phyloP scores from a whole-genome alignment of 2,888 invertebrate species.

The Pseudococcus jackbeardsleyi region DNA sequence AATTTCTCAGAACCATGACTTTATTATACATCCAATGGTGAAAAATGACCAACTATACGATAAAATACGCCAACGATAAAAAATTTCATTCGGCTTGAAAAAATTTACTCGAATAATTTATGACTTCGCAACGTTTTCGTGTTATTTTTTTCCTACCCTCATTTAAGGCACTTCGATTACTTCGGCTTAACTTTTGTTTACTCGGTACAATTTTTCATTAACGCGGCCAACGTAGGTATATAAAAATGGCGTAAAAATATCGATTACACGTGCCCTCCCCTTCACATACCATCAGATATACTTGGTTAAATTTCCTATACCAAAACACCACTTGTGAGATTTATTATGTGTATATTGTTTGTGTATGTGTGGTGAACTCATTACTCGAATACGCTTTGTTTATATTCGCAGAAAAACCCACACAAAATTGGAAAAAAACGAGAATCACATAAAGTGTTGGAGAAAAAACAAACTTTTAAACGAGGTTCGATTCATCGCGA shows the following conservation, averaged over 20 bases:
- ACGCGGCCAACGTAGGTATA: neutral
- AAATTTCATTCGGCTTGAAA: neutral
- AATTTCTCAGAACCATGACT: neutral
- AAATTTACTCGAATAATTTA: neutral
- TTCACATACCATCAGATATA: neutral
- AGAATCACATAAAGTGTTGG: too few relatives aligned
- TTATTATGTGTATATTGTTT: too few relatives aligned
- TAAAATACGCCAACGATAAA: neutral
- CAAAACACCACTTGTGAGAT: too few relatives aligned
- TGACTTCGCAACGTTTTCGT: neutral
- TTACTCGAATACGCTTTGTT: too few relatives aligned
- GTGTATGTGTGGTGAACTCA: too few relatives aligned
- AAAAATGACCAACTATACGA: neutral
- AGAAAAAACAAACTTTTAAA: too few relatives aligned
- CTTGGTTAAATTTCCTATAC: neutral
- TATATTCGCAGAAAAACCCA: too few relatives aligned
- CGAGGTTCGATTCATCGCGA: too few relatives aligned
- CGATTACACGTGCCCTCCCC: conserved; percentile 21
- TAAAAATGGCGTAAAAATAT: conserved; percentile 6
- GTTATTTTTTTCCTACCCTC: neutral
- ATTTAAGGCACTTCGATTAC: neutral
- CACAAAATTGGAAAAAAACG: too few relatives aligned
- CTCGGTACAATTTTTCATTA: conserved; percentile 1
- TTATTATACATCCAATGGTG: neutral
- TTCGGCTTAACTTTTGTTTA: neutral